Evolutionary conservation across 2,797 vertebrate genomes (phyloP), one percentile per base, ranked within the genome.

Genomic region (Cuniculus paca): DNA sequence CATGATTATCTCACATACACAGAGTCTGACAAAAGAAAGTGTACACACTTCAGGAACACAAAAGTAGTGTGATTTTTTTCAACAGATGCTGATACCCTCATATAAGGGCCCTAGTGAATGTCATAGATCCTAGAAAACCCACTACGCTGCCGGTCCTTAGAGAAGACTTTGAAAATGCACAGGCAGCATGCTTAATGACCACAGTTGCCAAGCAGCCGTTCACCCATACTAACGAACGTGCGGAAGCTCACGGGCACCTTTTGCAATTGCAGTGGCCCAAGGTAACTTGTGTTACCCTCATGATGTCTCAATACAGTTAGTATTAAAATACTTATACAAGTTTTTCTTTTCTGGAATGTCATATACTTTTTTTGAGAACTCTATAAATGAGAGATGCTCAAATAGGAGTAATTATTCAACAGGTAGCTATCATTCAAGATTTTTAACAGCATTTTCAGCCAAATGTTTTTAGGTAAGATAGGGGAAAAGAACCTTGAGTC

Each of bases 201-300:
- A 48, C 7, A 7, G 72, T 48, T 9, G 2, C 42, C 42, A 24
- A 42, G 22, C 42, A 45, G 39, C 24, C 6, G 39, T 14, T 72
- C 24, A 2, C 24, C 6, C 5, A 0, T 45, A 39, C 68, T 42
- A 45, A 45, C 4, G 26, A 26, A 14, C 6, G 1, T 6, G 0
- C 1, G 6, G 39, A 28, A 8, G 70, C 39, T 16, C 0, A 28
- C 1, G 17, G 70, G 13, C 42, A 8, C 11, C 72, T 75, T 42
- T 28, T 75, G 24, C 4, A 16, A 42, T 8, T 28, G 42, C 4
- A 75, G 26, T 1, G 13, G 24, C 42, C 72, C 24, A 17, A 42
- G 26, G 14, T 13, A 8, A 48, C 24, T 28, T 48, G 42, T 31
- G 28, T 45, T 14, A 48, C 6, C 28, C 72, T 70, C 6, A 16